Evolutionary conservation across 2,888 invertebrate genomes (phyloP).

Genomic region (Gasteruption jaculator): DNA sequence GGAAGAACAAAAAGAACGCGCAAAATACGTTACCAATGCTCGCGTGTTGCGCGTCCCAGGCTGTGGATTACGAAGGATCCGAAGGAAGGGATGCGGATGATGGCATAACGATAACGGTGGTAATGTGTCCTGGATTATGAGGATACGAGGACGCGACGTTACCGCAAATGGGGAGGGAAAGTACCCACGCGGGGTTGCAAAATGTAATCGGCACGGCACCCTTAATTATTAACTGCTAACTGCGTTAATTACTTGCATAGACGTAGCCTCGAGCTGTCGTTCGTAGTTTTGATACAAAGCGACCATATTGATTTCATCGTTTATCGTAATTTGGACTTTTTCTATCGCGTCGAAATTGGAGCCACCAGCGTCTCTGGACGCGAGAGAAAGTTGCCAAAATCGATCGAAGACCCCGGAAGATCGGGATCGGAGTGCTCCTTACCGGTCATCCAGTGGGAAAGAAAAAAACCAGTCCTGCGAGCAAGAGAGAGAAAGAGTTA

Average conservation of each 20-base stretch:
- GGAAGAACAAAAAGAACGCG: slow-evolving; percentile 2
- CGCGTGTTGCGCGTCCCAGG: background rate
- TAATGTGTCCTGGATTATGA: slow-evolving; percentile 31
- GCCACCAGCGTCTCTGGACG: no score
- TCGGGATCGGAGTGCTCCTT: no score
- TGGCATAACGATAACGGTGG: slow-evolving; percentile 37
- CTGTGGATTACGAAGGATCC: background rate
- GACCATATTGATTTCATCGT: no score
- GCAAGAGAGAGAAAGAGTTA: no score
- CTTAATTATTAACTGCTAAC: slow-evolving; percentile 50
- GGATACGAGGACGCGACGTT: slow-evolving; percentile 29
- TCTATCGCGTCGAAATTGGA: no score
- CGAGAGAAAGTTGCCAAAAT: no score
- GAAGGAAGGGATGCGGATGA: background rate
- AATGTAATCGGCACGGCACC: slow-evolving; percentile 48
- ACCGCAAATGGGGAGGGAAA: slow-evolving; percentile 1
- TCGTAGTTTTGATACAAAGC: no score
- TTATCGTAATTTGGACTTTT: no score
- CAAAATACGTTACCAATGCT: slow-evolving; percentile 10
- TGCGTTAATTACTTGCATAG: slow-evolving; percentile 47
- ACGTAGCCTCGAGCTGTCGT: no score
- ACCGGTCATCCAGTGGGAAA: no score
- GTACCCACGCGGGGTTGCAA: slow-evolving; percentile 35
- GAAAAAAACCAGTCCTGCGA: no score
- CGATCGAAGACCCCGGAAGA: no score